Conservation (phyloP, 2,113 vertebrate species). For the Tupaia chinensis region DNA sequence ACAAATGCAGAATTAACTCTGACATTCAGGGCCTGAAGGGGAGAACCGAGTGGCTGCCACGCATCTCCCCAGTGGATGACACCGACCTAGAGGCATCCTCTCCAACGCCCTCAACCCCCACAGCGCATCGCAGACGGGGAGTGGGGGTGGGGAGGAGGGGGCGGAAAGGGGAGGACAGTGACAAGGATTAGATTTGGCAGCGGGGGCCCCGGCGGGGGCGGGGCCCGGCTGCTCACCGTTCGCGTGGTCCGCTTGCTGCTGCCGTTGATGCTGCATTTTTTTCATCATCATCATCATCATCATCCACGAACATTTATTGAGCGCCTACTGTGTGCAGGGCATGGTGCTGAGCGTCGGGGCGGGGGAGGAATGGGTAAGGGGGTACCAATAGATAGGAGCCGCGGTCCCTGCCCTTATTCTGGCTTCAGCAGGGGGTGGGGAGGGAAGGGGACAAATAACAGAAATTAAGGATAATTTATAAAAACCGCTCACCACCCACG, state of each 20-base stretch:
- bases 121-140: slow-evolving; percentile 41
- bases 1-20: slow-evolving; percentile 79
- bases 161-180: slow-evolving; percentile 53
- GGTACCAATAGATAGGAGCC: slow-evolving; percentile 58
- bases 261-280: slow-evolving; percentile 88
- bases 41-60: slow-evolving; percentile 58
- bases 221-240: slow-evolving; percentile 86
- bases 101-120: slow-evolving; percentile 69
- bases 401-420: slow-evolving; percentile 76
- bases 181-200: slow-evolving; percentile 61
- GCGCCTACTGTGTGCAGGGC: slow-evolving; percentile 83
- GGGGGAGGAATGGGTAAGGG: slow-evolving; percentile 49
- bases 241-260: slow-evolving; percentile 86
- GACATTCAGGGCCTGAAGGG: slow-evolving; percentile 78
- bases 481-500: slow-evolving; percentile 79
- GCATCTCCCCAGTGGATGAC: slow-evolving; percentile 58
- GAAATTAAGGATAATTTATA: slow-evolving; percentile 78
- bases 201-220: slow-evolving; percentile 61
- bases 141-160: slow-evolving; percentile 20
- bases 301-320: slow-evolving; percentile 84
- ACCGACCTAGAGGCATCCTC: slow-evolving; percentile 54
- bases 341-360: slow-evolving; percentile 67
- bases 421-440: slow-evolving; percentile 82
- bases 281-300: slow-evolving; percentile 87
- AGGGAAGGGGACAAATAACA: slow-evolving; percentile 71